Percentiles rank a stretch among this genome's conserved stretches.
These are phyloP conservation scores for Otus sunia DNA, from an alignment of 2,113 vertebrate species.

Conservation along the genomic window DNA sequence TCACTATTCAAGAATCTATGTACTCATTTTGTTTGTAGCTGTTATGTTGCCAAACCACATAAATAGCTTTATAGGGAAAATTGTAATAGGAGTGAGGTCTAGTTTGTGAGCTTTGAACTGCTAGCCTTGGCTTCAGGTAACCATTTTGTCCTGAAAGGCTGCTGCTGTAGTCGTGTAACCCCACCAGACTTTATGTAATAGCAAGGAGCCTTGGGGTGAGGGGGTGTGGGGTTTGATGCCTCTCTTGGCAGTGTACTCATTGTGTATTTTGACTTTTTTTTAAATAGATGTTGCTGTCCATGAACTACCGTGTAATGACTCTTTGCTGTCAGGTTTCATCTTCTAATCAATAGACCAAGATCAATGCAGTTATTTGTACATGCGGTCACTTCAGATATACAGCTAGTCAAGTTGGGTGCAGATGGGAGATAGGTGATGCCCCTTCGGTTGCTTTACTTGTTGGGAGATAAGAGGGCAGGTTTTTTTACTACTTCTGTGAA, in stretches of 20 bases:
- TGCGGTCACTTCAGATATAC: accelerated
- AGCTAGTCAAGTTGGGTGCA: neutral
- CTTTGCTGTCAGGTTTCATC: neutral
- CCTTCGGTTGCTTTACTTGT: neutral
- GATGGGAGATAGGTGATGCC: neutral
- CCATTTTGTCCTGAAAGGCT: neutral
- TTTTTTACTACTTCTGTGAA: neutral
- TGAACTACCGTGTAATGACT: neutral
- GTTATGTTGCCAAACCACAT: conserved; percentile 23
- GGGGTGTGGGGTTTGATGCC: neutral
- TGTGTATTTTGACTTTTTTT: neutral
- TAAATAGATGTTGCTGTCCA: neutral
- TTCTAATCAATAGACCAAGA: neutral
- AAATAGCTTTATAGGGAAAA: conserved; percentile 34
- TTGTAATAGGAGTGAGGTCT: neutral
- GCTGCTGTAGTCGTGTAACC: neutral
- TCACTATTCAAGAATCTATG: neutral
- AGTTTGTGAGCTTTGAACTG: neutral
- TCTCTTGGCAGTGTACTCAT: neutral
- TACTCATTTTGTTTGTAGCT: neutral
- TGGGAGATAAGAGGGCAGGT: neutral
- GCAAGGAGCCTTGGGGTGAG: no score
- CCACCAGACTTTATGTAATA: neutral
- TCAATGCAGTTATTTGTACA: neutral
- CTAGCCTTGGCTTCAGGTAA: neutral